phyloP scores from a whole-genome alignment of 2,888 invertebrate species.

The Fragum whitleyi region DNA sequence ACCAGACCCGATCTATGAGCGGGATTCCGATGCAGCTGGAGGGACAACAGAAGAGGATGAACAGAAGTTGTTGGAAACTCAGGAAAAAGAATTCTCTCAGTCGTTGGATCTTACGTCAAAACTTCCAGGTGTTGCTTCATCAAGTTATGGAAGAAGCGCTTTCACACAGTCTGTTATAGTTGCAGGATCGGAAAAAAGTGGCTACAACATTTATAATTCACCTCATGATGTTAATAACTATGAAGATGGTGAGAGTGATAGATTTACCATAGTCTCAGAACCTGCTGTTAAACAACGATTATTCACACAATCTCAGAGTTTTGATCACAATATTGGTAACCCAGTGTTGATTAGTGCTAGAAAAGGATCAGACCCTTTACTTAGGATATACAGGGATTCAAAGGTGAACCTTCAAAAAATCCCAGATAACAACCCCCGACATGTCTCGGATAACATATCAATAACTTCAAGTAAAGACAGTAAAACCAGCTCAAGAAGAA shows the following conservation, averaged over 20 bases:
- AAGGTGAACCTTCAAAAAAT: too few species aligned
- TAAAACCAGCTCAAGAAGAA: neutral
- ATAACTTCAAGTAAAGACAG: neutral
- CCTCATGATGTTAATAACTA: neutral
- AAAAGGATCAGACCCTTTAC: neutral
- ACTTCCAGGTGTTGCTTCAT: neutral
- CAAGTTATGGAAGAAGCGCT: slow-evolving; percentile 24
- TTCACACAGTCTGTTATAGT: slow-evolving; percentile 65
- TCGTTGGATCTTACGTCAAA: slow-evolving; percentile 42
- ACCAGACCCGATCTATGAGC: neutral
- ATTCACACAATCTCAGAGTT: slow-evolving; percentile 37
- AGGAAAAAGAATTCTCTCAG: slow-evolving; percentile 36
- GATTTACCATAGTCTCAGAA: neutral
- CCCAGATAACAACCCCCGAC: neutral
- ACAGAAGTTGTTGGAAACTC: slow-evolving; percentile 5
- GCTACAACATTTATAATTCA: slow-evolving; percentile 39
- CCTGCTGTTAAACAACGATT: neutral
- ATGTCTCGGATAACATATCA: neutral
- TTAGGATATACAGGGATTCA: neutral
- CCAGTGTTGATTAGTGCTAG: slow-evolving; percentile 40
- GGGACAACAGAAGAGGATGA: slow-evolving; percentile 1
- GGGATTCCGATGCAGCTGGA: neutral
- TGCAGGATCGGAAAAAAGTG: slow-evolving; percentile 35
- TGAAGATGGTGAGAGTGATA: neutral
- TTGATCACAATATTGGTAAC: slow-evolving; percentile 58